Percentiles rank a stretch among this genome's conserved stretches.
Conservation (phyloP, 2,888 invertebrate genomes). For the Oxystoma pomonae region DNA sequence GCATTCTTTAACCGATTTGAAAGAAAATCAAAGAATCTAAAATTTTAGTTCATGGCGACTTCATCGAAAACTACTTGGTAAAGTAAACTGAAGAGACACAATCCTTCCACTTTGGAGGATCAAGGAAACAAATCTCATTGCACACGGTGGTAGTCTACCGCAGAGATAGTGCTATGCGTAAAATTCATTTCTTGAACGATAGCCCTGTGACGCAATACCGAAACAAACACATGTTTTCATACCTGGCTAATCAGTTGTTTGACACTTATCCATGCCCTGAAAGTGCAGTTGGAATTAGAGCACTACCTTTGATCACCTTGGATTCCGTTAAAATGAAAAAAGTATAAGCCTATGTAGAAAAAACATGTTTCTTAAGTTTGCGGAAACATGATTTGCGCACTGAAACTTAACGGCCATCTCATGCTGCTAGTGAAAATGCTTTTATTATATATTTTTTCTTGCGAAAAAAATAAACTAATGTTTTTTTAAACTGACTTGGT, state of each 20-base stretch:
- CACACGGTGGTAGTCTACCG: neutral
- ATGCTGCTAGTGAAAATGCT: too few species aligned
- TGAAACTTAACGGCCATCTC: too few species aligned
- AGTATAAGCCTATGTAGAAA: too few species aligned
- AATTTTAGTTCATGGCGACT: conserved; percentile 6
- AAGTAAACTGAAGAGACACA: conserved; percentile 6
- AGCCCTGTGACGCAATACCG: conserved; percentile 7
- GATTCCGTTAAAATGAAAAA: too few species aligned
- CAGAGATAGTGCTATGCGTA: neutral
- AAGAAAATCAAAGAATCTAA: neutral
- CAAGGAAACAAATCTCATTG: conserved; percentile 6
- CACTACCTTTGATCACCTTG: too few species aligned
- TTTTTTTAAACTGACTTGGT: too few species aligned
- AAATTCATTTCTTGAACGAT: conserved; percentile 4
- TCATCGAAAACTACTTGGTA: conserved; percentile 5
- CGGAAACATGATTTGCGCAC: too few species aligned
- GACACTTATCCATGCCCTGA: neutral
- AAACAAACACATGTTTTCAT: conserved; percentile 5
- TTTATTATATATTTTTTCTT: too few species aligned
- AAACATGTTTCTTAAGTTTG: too few species aligned
- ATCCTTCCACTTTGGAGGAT: conserved; percentile 10
- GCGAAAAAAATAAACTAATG: too few species aligned
- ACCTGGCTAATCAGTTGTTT: neutral
- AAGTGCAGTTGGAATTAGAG: conserved; percentile 3
- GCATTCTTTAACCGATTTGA: neutral